Conservation (phyloP, 2,797 vertebrate genomes). For the Trichosurus vulpecula region DNA sequence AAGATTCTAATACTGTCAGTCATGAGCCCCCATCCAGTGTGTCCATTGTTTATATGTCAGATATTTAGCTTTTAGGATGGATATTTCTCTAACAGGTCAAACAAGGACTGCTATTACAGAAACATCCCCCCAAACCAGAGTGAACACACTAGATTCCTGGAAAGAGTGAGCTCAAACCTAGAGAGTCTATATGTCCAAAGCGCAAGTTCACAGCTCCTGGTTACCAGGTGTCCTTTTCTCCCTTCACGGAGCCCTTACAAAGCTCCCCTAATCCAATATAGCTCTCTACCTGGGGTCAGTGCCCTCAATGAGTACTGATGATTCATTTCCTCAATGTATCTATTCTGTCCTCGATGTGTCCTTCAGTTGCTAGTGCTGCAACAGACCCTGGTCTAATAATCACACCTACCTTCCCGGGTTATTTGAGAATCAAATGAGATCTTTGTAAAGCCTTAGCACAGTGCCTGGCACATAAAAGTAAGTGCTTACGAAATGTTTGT, state of each 20-base stretch:
- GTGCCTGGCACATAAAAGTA: neutral
- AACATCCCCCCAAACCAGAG: neutral
- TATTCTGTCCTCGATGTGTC: neutral
- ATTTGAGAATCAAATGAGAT: neutral
- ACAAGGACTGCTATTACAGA: neutral
- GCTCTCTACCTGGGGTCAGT: neutral
- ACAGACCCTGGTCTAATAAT: neutral
- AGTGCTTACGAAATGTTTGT: neutral
- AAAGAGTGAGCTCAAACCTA: neutral
- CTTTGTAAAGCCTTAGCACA: neutral
- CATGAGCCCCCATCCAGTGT: neutral
- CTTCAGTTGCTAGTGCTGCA: neutral
- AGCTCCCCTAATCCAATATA: neutral
- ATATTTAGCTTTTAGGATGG: neutral
- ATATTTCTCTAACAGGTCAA: neutral
- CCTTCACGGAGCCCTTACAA: neutral
- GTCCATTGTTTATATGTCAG: neutral
- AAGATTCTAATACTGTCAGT: neutral
- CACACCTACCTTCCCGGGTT: neutral
- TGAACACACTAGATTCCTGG: neutral
- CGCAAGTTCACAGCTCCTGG: neutral
- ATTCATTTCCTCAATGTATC: neutral
- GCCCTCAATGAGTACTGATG: neutral
- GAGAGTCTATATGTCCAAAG: neutral
- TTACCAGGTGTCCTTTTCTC: neutral